Conservation (phyloP, 2,797 vertebrate genomes). For the Monodelphis domestica region DNA sequence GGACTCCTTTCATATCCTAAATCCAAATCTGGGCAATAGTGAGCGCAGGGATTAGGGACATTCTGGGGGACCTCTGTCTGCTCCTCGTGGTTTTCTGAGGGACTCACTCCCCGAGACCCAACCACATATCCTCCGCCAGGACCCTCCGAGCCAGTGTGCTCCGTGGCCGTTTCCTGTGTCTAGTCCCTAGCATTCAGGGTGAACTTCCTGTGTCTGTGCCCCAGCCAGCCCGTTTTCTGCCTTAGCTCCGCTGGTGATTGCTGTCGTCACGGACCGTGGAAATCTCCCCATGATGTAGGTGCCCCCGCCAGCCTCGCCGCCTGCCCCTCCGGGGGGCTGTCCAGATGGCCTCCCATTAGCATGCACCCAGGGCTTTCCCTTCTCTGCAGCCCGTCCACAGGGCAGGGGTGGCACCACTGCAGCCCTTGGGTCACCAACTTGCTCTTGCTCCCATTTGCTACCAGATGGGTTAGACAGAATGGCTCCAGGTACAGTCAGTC, state of each 20-base stretch:
- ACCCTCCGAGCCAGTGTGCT: constrained; percentile 44
- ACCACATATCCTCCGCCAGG: constrained; percentile 29
- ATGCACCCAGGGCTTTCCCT: neutral
- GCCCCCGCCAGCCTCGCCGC: no score
- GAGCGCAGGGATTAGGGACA: constrained; percentile 62
- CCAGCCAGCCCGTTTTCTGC: constrained; percentile 9
- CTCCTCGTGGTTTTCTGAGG: constrained; percentile 70
- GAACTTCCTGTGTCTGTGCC: neutral
- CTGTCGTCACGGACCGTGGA: neutral
- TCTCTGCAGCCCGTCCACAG: neutral
- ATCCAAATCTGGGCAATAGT: constrained; percentile 56
- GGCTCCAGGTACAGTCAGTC: constrained; percentile 43
- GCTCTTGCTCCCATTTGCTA: neutral
- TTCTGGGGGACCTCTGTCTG: constrained; percentile 46
- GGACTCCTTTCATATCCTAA: neutral
- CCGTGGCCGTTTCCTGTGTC: constrained; percentile 61
- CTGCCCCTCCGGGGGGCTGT: neutral
- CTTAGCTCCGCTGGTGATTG: constrained; percentile 41
- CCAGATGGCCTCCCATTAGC: neutral
- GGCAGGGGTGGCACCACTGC: no score
- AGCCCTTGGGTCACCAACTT: neutral
- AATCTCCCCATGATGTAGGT: neutral
- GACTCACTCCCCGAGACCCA: constrained; percentile 60
- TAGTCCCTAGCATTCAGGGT: constrained; percentile 46
- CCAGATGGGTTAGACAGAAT: no score